These are phyloP conservation scores for Pipra filicauda DNA, from an alignment of 2,113 vertebrate species.

Conservation along the genomic window DNA sequence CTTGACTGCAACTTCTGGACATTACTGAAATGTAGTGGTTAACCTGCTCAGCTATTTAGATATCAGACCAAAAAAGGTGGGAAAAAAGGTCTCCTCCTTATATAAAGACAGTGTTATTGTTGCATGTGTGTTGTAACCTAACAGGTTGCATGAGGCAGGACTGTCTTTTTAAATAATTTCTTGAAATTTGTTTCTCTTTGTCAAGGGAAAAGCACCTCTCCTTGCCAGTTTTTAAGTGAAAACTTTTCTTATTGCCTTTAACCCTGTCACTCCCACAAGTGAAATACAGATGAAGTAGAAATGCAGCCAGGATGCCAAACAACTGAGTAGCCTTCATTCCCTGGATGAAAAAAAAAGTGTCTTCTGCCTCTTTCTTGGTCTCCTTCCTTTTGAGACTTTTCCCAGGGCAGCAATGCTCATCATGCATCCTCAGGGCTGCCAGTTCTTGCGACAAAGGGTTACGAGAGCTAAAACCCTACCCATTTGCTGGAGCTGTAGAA, in stretches of 20 bases:
- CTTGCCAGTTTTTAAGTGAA: not conserved
- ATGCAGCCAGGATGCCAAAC: rapidly evolving
- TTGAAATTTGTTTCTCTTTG: constrained; percentile 17
- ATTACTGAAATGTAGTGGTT: not conserved
- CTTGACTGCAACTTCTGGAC: not conserved
- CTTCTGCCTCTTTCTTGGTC: not conserved
- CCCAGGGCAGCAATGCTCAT: not conserved
- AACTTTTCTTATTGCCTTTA: not conserved
- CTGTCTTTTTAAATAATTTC: not conserved
- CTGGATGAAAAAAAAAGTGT: rapidly evolving
- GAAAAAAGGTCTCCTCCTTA: not conserved
- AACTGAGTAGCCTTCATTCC: not conserved
- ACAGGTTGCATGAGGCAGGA: not conserved
- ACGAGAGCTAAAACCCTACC: not conserved
- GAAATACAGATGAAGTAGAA: not conserved
- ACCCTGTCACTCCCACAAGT: not conserved
- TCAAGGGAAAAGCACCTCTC: not conserved
- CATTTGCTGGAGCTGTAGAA: not conserved
- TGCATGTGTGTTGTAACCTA: not conserved
- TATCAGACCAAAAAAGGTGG: not conserved
- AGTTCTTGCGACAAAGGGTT: not conserved
- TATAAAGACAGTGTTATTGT: not conserved
- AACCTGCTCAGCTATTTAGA: not conserved
- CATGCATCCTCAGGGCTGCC: rapidly evolving
- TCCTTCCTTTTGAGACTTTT: not conserved